Evolutionary conservation across 2,797 vertebrate genomes (phyloP), one percentile per base, ranked within the genome.

Genomic region (Phaenicophaeus curvirostris): DNA sequence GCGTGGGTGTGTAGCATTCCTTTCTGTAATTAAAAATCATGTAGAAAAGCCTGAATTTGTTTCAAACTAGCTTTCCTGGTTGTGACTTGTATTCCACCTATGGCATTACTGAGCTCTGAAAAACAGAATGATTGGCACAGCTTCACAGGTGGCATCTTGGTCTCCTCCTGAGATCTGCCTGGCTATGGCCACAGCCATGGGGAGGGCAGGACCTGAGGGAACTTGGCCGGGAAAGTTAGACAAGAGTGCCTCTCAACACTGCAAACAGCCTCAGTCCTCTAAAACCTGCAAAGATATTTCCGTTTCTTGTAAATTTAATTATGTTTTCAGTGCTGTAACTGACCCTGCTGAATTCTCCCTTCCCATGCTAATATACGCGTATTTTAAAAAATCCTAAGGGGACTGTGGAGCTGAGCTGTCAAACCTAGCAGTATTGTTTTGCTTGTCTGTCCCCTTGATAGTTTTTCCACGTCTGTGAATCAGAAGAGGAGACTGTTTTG

Each of bases 201-300:
- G 12, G 5, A 3, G 6, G 9, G 25, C 24, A 81, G 58, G 46
- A 67, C 23, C 17, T 21, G 19, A 75, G 39, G 5, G 7, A 20
- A 21, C 8, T 75, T 33, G 17, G 8, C 20, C 0, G 0, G 37
- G 12, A 2, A 0, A 25, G 7, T 83, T 66, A 67, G 27, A 50
- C 5, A 57, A 24, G 30, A 4, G 16, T 28, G 50, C 30, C 17
- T 44, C 48, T 19, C 7, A 23, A n/a, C 28, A 78, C 39, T 86
- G n/a, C 53, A 59, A n/a, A 39, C 8, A 85, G 31, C 23, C n/a
- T 71, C 48, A 17, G 3, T 35, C 15, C 39, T 75, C 74, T 62
- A 74, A 78, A 80, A n/a, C 8, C 66, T 50, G 8, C 42, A 58
- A 35, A 77, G 20, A 3, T 37, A 41, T 20, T 82, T 76, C 12